Conservation (phyloP, 1,140 invertebrate genomes). For the Drosophila parabipectinata region DNA sequence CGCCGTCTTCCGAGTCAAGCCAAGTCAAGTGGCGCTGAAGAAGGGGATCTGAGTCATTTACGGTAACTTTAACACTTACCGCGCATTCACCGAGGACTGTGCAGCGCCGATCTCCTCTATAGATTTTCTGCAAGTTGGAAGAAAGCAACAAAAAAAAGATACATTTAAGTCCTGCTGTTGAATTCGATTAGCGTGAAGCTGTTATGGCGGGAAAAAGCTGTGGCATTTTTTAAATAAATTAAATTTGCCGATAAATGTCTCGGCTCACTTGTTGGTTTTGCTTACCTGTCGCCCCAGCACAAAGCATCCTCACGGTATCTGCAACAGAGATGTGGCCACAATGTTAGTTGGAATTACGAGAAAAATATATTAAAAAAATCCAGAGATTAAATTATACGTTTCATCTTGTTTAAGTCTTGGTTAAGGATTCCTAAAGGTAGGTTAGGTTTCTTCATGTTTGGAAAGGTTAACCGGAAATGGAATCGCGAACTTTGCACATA, state of each 20-base stretch:
- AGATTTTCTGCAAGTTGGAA: slow-evolving; percentile 86
- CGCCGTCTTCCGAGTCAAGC: slow-evolving; percentile 35
- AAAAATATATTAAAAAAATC: neutral
- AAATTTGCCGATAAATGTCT: slow-evolving; percentile 83
- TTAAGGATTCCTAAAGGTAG: too few relatives aligned
- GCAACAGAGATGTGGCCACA: slow-evolving; percentile 84
- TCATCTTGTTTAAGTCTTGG: too few relatives aligned
- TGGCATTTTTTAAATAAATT: slow-evolving; percentile 83
- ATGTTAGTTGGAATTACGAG: slow-evolving; percentile 20
- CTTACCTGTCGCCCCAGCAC: slow-evolving; percentile 91
- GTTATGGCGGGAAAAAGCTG: slow-evolving; percentile 60
- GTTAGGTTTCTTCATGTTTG: too few relatives aligned
- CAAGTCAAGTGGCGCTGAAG: slow-evolving; percentile 65
- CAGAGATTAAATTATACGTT: neutral
- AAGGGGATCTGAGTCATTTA: slow-evolving; percentile 62
- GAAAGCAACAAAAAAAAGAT: slow-evolving; percentile 24
- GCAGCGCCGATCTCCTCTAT: slow-evolving; percentile 88
- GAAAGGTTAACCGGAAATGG: slow-evolving; percentile 54
- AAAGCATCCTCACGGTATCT: slow-evolving; percentile 91
- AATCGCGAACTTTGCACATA: slow-evolving; percentile 54
- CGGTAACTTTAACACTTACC: slow-evolving; percentile 86
- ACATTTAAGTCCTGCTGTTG: slow-evolving; percentile 65
- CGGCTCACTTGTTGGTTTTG: slow-evolving; percentile 77
- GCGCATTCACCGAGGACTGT: slow-evolving; percentile 87
- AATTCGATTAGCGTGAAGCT: slow-evolving; percentile 71